Evolutionary conservation across 2,888 invertebrate species (phyloP).

Genomic region (Aethes cnicana): DNA sequence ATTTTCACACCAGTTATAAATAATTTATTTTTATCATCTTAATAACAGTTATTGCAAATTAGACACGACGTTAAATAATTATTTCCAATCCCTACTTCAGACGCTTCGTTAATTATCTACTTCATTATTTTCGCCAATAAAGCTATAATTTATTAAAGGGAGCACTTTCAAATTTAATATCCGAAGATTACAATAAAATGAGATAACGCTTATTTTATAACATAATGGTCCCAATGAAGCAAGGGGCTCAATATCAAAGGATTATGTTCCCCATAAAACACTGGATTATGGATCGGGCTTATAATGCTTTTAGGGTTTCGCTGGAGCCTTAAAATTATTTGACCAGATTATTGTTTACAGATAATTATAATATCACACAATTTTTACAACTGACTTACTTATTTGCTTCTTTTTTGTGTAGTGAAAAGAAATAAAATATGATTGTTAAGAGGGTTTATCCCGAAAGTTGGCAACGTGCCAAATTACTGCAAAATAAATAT

Average conservation of each 20-base stretch:
- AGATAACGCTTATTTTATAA: constrained; percentile 25
- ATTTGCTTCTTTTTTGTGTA: too few relatives aligned
- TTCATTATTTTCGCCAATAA: constrained; percentile 5
- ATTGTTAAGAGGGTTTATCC: too few relatives aligned
- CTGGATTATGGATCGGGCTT: constrained; percentile 18
- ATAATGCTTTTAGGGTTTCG: constrained; percentile 20
- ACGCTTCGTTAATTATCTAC: not conserved
- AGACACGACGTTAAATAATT: constrained; percentile 1
- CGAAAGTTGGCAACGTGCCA: too few relatives aligned
- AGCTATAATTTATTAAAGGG: not conserved
- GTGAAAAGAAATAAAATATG: too few relatives aligned
- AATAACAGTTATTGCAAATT: too few relatives aligned
- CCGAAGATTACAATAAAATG: constrained; percentile 25
- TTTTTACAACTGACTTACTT: too few relatives aligned
- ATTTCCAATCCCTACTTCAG: not conserved
- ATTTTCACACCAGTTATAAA: too few relatives aligned
- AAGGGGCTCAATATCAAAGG: constrained; percentile 36
- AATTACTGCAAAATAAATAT: too few relatives aligned
- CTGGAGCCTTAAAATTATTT: too few relatives aligned
- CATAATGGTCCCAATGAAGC: constrained; percentile 22
- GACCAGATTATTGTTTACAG: too few relatives aligned
- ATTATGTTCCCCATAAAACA: constrained; percentile 38
- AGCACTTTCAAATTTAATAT: constrained; percentile 16
- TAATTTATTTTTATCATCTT: too few relatives aligned
- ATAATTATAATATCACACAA: too few relatives aligned